These are phyloP conservation scores for Ennomos fuscantarius DNA, from an alignment of 2,888 invertebrate species.

Conservation along the genomic window DNA sequence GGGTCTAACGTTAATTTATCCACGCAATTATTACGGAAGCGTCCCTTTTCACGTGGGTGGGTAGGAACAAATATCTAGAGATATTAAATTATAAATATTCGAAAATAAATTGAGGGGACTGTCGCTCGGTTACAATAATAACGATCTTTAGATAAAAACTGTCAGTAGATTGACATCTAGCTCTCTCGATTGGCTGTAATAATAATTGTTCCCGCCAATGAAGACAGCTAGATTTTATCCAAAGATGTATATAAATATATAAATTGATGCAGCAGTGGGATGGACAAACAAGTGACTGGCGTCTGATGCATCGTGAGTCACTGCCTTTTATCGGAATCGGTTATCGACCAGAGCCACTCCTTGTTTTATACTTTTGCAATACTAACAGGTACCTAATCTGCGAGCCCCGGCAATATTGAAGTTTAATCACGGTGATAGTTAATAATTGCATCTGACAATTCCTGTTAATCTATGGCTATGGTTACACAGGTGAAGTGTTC, in stretches of 20 bases:
- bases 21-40: not conserved
- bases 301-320: slow-evolving; percentile 52
- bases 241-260: too few relatives aligned
- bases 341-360: slow-evolving; percentile 67
- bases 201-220: not conserved
- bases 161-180: too few relatives aligned
- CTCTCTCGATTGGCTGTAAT: too few relatives aligned
- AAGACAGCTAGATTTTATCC: too few relatives aligned
- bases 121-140: too few relatives aligned
- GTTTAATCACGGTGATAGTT: slow-evolving; percentile 48
- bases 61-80: too few relatives aligned
- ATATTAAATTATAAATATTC: too few relatives aligned
- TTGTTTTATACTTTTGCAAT: slow-evolving; percentile 49
- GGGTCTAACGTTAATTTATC: slow-evolving; percentile 9
- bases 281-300: slow-evolving; percentile 6
- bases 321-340: slow-evolving; percentile 49
- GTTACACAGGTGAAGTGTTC: slow-evolving; percentile 13
- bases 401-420: slow-evolving; percentile 31
- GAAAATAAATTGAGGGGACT: too few relatives aligned
- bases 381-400: slow-evolving; percentile 22
- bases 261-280: too few relatives aligned
- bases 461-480: slow-evolving; percentile 13
- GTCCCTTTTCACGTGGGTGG: too few relatives aligned
- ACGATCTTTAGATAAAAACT: too few relatives aligned
- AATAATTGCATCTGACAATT: slow-evolving; percentile 39